phyloP scores from a whole-genome alignment of 2,797 vertebrate species.

The Carduelis carduelis region DNA sequence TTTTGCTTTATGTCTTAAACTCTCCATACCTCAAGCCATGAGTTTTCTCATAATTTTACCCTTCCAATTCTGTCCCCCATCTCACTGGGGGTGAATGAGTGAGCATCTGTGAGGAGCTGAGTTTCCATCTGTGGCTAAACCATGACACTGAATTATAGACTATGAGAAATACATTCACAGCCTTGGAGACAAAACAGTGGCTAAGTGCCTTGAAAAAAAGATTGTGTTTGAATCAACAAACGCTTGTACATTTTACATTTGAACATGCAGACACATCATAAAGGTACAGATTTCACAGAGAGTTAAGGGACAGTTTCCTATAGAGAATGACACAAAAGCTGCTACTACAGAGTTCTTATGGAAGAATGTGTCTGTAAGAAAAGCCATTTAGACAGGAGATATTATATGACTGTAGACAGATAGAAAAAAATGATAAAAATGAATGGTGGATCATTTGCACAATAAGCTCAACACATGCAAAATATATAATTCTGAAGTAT shows the following conservation, averaged over 20 bases:
- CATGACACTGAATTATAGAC: neutral
- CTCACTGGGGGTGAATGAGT: neutral
- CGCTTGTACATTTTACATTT: neutral
- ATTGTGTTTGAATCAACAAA: neutral
- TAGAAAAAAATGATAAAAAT: neutral
- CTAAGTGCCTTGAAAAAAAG: neutral
- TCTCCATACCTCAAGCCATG: neutral
- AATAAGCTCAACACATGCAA: neutral
- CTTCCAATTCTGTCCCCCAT: neutral
- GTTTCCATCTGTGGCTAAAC: neutral
- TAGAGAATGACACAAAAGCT: neutral
- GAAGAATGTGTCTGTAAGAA: neutral
- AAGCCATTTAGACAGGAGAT: neutral
- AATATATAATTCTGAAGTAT: neutral
- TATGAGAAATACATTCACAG: neutral
- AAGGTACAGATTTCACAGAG: neutral
- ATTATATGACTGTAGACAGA: neutral
- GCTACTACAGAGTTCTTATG: neutral
- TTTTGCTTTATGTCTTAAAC: neutral
- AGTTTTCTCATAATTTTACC: neutral
- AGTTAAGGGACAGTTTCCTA: neutral
- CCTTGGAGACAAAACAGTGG: neutral
- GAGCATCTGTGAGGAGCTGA: neutral
- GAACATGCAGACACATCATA: neutral
- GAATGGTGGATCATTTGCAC: neutral